A percentile compares a stretch with the other conserved stretches of the same genome.
These are phyloP conservation scores for Gonocerus acuteangulatus DNA, from an alignment of 2,888 invertebrate species.

Conservation along the genomic window DNA sequence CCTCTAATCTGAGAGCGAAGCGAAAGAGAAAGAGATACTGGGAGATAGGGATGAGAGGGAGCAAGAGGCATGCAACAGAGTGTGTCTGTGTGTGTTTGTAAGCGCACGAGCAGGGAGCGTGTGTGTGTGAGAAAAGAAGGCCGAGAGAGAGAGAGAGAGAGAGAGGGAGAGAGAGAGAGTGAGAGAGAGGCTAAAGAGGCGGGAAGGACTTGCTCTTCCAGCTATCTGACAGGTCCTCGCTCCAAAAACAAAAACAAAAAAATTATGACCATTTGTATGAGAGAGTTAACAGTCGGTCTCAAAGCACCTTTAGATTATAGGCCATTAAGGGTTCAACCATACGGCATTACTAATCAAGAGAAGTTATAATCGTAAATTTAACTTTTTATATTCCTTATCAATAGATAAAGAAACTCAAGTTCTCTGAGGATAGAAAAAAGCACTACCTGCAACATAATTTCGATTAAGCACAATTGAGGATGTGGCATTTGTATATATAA, in stretches of 20 bases:
- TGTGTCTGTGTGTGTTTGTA: not conserved
- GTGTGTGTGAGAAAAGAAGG: not conserved
- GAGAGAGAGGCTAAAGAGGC: not conserved
- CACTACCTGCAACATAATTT: too few species aligned
- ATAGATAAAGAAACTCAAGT: too few species aligned
- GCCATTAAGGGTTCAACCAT: constrained; percentile 3
- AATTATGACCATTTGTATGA: constrained; percentile 15
- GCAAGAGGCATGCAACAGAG: not conserved
- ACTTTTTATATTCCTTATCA: constrained; percentile 16
- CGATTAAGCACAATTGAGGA: too few species aligned
- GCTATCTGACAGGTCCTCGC: constrained; percentile 14
- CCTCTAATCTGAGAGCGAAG: constrained; percentile 19
- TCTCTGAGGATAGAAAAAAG: too few species aligned
- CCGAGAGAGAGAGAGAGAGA: constrained; percentile 7
- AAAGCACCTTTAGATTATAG: constrained; percentile 7
- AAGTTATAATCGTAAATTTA: constrained; percentile 15
- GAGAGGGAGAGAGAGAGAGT: constrained; percentile 4
- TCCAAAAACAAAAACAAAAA: constrained; percentile 2
- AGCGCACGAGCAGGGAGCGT: not conserved
- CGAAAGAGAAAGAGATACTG: not conserved
- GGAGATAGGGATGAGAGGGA: not conserved
- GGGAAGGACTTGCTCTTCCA: not conserved
- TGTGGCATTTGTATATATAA: too few species aligned
- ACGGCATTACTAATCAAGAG: constrained; percentile 14
- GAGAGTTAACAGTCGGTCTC: constrained; percentile 20